Base-by-base conservation (phyloP, 2,797 vertebrate species). In the Lepilemur ruficaudatus region DNA sequence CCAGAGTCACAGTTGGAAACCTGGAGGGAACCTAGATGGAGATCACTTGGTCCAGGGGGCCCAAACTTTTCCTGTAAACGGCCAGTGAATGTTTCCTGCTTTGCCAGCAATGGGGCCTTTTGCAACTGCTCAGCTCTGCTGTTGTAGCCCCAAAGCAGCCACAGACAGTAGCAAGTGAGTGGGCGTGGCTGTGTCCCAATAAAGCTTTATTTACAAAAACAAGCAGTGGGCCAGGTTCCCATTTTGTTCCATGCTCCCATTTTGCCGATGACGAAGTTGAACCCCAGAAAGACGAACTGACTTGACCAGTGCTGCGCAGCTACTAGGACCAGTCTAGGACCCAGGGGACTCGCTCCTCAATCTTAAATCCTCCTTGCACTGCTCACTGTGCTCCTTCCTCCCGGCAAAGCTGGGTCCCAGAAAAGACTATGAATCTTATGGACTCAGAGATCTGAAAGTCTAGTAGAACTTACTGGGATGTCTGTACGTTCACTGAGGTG, bases 201-300 rank as follows among this genome's bases (percentile, higher is more conserved):
- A 83, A 96, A 96, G 82, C 82, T 94, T 96, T 81, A 96, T 83
- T 93, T 63, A 84, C 32, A 79, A 83, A 85, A 79, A 23, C 46
- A 95, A 65, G 59, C 0, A 0, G 43, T 1, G 25, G 63, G 69
- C 30, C 22, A 0, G 35, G 52, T n/a, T 17, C 25, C 1, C 0
- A 7, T 83, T 7, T 5, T 2, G 9, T 50, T 32, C 3, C 3
- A 48, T 23, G 8, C 23, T 20, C 15, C 59, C 30, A 5, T 50
- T 73, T 43, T 83, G 59, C 35, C 38, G 43, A 67, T 0, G 4
- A 18, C 25, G 23, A 15, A 72, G n/a, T 55, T 48, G 41, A 67
- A 61, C 22, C 55, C 48, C 38, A 1, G 61, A 81, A 28, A 48
- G 23, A 30, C 9, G 2, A 25, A 57, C n/a, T 1, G 10, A 25